These are phyloP conservation scores for Aldabrachelys gigantea DNA, from an alignment of 2,113 vertebrate genomes.

Conservation along the genomic window DNA sequence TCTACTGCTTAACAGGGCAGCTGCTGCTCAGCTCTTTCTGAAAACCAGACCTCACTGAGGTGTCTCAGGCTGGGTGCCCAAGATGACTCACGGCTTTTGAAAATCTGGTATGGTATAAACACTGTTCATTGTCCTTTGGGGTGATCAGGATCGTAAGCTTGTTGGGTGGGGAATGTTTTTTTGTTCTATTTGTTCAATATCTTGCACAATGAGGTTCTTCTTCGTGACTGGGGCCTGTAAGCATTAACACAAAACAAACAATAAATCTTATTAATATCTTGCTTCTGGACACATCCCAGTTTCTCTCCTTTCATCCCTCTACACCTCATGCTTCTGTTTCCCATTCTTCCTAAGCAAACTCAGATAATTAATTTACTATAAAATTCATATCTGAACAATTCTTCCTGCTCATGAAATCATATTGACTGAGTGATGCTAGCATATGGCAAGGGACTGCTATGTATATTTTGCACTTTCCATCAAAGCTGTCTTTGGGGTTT, in stretches of 20 bases:
- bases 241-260: background rate
- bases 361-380: background rate
- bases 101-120: background rate
- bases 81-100: background rate
- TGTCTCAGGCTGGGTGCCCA: background rate
- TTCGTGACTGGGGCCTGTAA: background rate
- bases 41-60: background rate
- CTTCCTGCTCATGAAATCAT: too few relatives aligned
- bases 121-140: background rate
- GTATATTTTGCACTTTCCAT: background rate
- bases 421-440: background rate
- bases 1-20: background rate
- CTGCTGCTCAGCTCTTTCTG: background rate
- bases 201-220: background rate
- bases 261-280: accelerated
- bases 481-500: background rate
- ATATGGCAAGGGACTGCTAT: background rate
- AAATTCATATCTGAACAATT: background rate
- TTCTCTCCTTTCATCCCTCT: background rate
- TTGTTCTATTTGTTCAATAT: background rate
- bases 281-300: background rate
- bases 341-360: background rate
- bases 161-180: background rate
- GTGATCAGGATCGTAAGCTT: background rate
- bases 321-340: background rate